Evolutionary conservation across 2,797 vertebrate species (phyloP), one percentile per base, ranked within the genome.

Genomic region (Bradypus variegatus): DNA sequence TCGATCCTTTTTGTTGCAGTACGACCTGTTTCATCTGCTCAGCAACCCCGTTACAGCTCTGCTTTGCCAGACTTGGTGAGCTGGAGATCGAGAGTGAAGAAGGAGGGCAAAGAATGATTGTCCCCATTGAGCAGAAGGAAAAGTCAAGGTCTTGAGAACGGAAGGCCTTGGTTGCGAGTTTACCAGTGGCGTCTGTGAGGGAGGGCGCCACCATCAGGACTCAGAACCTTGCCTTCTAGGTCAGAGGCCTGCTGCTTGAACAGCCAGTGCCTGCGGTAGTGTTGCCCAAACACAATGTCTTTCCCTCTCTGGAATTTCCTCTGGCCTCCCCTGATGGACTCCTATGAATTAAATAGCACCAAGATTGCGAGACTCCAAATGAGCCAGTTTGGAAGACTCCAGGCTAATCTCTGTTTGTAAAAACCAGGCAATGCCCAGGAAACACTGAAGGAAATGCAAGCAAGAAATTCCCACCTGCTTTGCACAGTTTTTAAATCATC

Each of bases 401-500:
- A 12, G 19, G 48, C 14, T 36, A 7, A 45, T 45, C 41, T 79
- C 48, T 38, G 31, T 82, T 21, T 53, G 41, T 48, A 82, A 84
- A 90, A 38, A 86, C 53, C 79, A 55, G 25, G 12, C 77, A 76
- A 29, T 75, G 72, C 70, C 21, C 48, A 13, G 53, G 55, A 89
- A 88, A 67, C 33, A 60, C 58, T 10, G 45, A 85, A 89, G 50
- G 81, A 55, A 91, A 70, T 67, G 23, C 53, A 55, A 62, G 69
- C n/a, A 83, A 77, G 91, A 80, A 84, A 78, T 89, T 89, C 69
- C 78, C 92, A 83, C 62, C 41, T 25, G 82, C 85, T 94, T 77
- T 67, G 75, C 55, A 73, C 67, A 80, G 91, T 92, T 94, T 94
- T 94, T 53, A 95, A 95, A 86, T 88, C 95, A 95, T 94, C 81